Evolutionary conservation across 2,113 vertebrate species (phyloP).

Genomic region (Platichthys flesus): DNA sequence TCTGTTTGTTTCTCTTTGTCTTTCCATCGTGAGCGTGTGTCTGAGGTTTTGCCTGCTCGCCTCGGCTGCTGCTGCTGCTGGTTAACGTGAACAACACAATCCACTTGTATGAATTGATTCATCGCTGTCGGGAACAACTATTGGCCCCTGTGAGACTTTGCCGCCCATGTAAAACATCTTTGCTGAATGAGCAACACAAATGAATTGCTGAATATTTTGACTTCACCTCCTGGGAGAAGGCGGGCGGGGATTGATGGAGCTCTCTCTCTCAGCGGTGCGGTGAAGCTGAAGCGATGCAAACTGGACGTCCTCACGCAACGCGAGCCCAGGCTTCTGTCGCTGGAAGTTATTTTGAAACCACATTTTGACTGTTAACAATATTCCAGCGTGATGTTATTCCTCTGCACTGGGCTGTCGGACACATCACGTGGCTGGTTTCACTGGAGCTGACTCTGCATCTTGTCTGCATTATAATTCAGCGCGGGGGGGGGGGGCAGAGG

Average conservation of each 20-base stretch:
- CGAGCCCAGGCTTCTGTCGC: no score
- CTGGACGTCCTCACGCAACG: not conserved
- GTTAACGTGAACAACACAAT: constrained; percentile 49
- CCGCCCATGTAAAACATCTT: constrained; percentile 63
- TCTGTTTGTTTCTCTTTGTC: constrained; percentile 1
- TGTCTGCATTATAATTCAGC: constrained; percentile 66
- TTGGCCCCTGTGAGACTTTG: constrained; percentile 56
- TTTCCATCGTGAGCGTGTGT: not conserved
- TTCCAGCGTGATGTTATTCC: constrained; percentile 9
- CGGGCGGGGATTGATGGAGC: constrained; percentile 59
- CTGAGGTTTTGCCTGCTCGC: constrained; percentile 22
- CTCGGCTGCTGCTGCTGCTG: constrained; percentile 2
- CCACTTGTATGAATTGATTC: constrained; percentile 58
- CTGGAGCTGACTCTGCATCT: constrained; percentile 66
- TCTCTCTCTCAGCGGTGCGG: constrained; percentile 43
- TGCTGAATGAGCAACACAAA: constrained; percentile 61
- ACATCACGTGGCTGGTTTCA: constrained; percentile 44
- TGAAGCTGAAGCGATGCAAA: constrained; percentile 31
- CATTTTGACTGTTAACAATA: not conserved
- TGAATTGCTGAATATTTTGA: constrained; percentile 66
- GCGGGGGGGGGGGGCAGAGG: constrained; percentile 40
- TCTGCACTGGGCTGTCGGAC: constrained; percentile 17
- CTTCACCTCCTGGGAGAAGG: constrained; percentile 38
- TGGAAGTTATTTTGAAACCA: constrained; percentile 7
- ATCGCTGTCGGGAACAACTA: constrained; percentile 45